phyloP scores from a whole-genome alignment of 2,797 vertebrate species.

The Gambusia yucatana region DNA sequence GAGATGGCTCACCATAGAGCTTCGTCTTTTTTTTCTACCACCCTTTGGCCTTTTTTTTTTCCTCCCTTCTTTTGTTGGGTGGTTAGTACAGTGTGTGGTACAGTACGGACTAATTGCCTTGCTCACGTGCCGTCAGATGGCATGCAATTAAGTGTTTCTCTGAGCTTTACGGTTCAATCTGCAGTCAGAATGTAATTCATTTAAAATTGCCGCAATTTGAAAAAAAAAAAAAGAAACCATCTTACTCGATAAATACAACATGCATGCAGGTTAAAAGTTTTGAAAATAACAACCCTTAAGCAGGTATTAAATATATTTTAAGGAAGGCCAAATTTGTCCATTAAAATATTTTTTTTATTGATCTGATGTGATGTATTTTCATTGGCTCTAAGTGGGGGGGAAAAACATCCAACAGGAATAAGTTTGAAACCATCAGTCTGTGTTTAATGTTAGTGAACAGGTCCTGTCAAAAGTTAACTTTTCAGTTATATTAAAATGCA shows the following conservation, averaged over 20 bases:
- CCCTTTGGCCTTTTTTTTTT: constrained; percentile 10
- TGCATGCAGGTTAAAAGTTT: neutral
- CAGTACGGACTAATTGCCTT: constrained; percentile 42
- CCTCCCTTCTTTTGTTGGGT: constrained; percentile 5
- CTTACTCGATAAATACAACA: too few relatives aligned
- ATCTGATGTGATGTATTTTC: neutral
- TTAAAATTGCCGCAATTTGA: neutral
- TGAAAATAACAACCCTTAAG: neutral
- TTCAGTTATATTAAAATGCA: neutral
- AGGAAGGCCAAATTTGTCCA: neutral
- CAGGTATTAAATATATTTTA: neutral
- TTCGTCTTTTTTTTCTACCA: constrained; percentile 35
- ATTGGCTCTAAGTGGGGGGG: neutral
- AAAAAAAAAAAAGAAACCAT: neutral
- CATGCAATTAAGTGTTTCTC: constrained; percentile 20
- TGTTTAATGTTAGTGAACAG: neutral
- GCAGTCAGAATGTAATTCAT: neutral
- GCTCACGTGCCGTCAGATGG: constrained; percentile 32
- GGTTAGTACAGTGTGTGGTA: constrained; percentile 6
- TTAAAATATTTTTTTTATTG: neutral
- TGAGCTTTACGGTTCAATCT: constrained; percentile 13
- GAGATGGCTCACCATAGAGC: constrained; percentile 69
- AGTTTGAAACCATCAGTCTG: neutral
- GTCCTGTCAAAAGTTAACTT: neutral
- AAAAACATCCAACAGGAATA: neutral